Base-by-base conservation (phyloP, 2,888 invertebrate species). In the Drosophila quinaria region DNA sequence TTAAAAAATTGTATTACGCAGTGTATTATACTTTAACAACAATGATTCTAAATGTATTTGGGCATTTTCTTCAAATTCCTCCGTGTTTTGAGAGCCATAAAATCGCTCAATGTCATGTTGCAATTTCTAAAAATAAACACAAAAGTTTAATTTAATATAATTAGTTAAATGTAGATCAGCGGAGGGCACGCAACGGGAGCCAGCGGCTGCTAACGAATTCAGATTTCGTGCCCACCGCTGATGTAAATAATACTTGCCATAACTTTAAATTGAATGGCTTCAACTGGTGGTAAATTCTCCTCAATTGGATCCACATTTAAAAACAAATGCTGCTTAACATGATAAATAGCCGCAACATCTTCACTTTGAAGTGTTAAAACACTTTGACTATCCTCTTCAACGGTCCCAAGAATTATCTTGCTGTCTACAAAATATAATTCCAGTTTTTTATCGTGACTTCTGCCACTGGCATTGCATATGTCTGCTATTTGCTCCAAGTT, bases 31-130 rank as follows among this genome's bases (percentile, higher is more conserved):
- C 55, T 90, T 78, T 3, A 78, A 74, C 33, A 66, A 50, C 31
- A 91, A 55, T 15, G 80, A 81, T 33, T 89, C 87, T 19, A 89
- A 71, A 70, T 87, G 87, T 49, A 90, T 62, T 47, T 52, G 11
- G 0, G 52, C 39, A 46, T 65, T 80, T 1, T 52, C 31, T 37
- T 73, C 66, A 15, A 39, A n/a, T 1, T 70, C 56, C 25, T 56
- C 51, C 8, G 31, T 13, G 52, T 52, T 39, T 56, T 71, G 73
- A 1, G 64, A 55, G 4, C 86, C 81, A 72, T 87, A 88, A 47
- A 84, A 80, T 11, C 71, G 76, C 25, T 91, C 90, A 50, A 89
- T 59, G 41, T 90, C 84, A 35, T 79, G 81, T 61, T 91, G 91
- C 5, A 82, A 66, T 75, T 89, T 89, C 91, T 91, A 41, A 8